Conservation (phyloP, 2,113 vertebrate genomes). For the Phasianus colchicus region DNA sequence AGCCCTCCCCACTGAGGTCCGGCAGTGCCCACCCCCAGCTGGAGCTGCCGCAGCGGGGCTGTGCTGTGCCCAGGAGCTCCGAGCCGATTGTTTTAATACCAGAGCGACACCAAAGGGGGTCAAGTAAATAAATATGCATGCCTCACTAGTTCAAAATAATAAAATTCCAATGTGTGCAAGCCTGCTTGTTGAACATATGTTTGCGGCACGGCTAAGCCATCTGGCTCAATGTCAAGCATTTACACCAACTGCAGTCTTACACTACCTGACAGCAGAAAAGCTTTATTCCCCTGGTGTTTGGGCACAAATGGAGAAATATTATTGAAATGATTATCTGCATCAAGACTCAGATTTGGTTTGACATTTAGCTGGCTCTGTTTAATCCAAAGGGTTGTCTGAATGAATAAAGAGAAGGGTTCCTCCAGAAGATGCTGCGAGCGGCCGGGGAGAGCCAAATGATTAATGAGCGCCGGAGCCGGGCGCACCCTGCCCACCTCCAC, state of each 20-base stretch:
- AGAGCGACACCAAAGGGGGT: conserved; percentile 82
- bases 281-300: conserved; percentile 98
- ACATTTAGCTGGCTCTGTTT: conserved; percentile 99
- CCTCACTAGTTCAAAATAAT: conserved; percentile 97
- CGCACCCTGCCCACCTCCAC: conserved; percentile 97
- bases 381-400: conserved; percentile 99
- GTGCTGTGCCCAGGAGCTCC: conserved; percentile 70
- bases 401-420: conserved; percentile 97
- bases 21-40: no score
- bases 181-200: conserved; percentile 99
- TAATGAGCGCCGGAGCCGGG: conserved; percentile 98
- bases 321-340: conserved; percentile 99
- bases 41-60: conserved; percentile 27
- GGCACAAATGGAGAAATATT: conserved; percentile 99
- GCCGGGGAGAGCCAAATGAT: conserved; percentile 91
- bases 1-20: no score
- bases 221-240: conserved; percentile 99
- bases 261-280: conserved; percentile 99
- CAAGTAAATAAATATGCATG: conserved; percentile 97
- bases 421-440: conserved; percentile 92
- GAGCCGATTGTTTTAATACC: conserved; percentile 80
- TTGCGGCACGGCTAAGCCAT: conserved; percentile 98
- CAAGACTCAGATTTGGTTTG: conserved; percentile 99
- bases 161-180: conserved; percentile 94
- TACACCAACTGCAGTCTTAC: conserved; percentile 99